Evolutionary conservation across 1,140 invertebrate genomes (phyloP).

Genomic region (Antheraea pernyi): DNA sequence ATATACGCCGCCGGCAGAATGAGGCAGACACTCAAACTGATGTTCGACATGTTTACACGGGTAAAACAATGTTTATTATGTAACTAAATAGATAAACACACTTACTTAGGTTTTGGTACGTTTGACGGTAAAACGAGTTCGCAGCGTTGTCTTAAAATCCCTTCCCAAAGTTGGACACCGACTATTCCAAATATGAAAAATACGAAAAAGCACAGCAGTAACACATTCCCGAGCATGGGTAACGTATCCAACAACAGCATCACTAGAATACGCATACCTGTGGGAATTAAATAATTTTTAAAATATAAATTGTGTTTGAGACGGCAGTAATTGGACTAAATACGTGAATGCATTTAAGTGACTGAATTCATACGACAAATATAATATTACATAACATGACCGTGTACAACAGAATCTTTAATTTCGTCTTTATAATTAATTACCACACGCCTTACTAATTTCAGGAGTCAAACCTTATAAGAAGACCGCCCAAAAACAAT

Average conservation of each 20-base stretch:
- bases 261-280: constrained; percentile 98
- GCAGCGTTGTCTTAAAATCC: constrained; percentile 96
- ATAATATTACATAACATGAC: no score
- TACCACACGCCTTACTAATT: no score
- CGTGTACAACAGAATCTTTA: no score
- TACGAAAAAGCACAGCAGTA: constrained; percentile 99
- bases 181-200: constrained; percentile 99
- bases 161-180: constrained; percentile 99
- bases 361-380: no score
- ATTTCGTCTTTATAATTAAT: no score
- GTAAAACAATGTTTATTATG: constrained; percentile 3
- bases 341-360: no score
- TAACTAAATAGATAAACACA: constrained; percentile 36
- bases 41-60: neutral
- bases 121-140: constrained; percentile 86
- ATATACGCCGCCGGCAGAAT: neutral
- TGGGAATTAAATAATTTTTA: constrained; percentile 14
- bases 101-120: constrained; percentile 87
- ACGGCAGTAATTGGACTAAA: no score
- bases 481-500: no score
- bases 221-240: constrained; percentile 99
- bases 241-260: constrained; percentile 99
- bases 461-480: no score
- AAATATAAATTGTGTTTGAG: neutral
- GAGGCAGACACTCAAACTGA: constrained; percentile 1